These are phyloP conservation scores for Eidolon dupreanum DNA, from an alignment of 2,797 vertebrate genomes.

Conservation along the genomic window DNA sequence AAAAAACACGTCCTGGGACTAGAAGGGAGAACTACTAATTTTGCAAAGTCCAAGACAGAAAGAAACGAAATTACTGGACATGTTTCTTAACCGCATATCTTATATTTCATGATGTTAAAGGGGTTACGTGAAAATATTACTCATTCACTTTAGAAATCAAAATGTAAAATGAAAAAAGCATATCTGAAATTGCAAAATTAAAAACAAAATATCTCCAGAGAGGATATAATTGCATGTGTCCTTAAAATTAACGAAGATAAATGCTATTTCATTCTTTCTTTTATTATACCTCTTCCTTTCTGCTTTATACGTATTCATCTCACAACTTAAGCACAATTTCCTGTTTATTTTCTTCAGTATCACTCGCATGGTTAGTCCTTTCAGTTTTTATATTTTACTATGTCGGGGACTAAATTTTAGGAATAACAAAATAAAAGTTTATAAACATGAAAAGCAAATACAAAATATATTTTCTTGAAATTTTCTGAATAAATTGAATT, in stretches of 20 bases:
- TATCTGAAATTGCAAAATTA: not conserved
- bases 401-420: not conserved
- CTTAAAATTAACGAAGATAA: constrained; percentile 1
- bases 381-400: not conserved
- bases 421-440: constrained; percentile 13
- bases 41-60: not conserved
- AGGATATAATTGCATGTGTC: not conserved
- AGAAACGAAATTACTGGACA: not conserved
- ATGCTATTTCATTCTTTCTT: not conserved
- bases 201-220: not conserved
- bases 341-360: not conserved
- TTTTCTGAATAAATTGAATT: not conserved
- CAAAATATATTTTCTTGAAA: constrained; percentile 4
- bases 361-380: not conserved
- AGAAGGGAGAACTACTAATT: constrained; percentile 19
- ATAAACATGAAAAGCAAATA: constrained; percentile 3
- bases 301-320: not conserved
- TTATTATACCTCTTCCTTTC: not conserved
- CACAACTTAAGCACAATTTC: not conserved
- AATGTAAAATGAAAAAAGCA: constrained; percentile 9
- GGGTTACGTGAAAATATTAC: not conserved
- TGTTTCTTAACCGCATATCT: constrained; percentile 33
- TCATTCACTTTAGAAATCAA: constrained; percentile 27
- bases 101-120: not conserved
- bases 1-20: not conserved